Base-by-base conservation (phyloP, 1,140 invertebrate species). In the Drosophila carrolli region DNA sequence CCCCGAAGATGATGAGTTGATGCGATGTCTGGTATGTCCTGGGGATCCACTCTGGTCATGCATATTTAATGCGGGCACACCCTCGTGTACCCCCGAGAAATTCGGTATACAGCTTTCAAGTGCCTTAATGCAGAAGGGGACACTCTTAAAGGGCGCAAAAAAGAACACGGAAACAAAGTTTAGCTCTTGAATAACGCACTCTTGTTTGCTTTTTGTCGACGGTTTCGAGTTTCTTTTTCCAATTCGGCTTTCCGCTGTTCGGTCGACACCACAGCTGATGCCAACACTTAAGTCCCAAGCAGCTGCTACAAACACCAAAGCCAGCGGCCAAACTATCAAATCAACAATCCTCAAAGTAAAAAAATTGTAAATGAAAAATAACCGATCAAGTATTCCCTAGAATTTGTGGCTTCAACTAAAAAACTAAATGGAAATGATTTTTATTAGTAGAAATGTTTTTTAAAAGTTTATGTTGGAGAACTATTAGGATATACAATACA, bases 41-140 rank as follows among this genome's bases (percentile, higher is more conserved):
- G 44, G 66, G 60, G 44, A 72, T 32, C 66, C 68, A 58, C 58
- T 58, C 37, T 48, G 14, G 46, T 38, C 60, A 54, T 81, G 74
- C 74, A 81, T 82, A 82, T 60, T 60, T 78, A 60, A 82, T 83
- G 58, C 40, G 40, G 61, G 23, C 8, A 9, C 14, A 13, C 38
- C 27, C 9, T 5, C 40, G 9, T 38, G 10, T 38, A 40, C 46
- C 27, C 51, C 14, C 27, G 4, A 32, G 13, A 41, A 41, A 75
- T 66, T 75, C 27, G 46, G 19, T 46, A 70, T 50, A 63, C 75
- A 61, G 53, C 35, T 23, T 51, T 53, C 44, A 41, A 35, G 19
- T 29, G 6, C 38, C 19, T 71, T 58, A 71, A 38, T 50, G 68
- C 51, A 43, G 11, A 41, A 41, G 55, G 16, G 43, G 67, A 41